Conservation (phyloP, 2,797 vertebrate species). For the Sternotherus odoratus region DNA sequence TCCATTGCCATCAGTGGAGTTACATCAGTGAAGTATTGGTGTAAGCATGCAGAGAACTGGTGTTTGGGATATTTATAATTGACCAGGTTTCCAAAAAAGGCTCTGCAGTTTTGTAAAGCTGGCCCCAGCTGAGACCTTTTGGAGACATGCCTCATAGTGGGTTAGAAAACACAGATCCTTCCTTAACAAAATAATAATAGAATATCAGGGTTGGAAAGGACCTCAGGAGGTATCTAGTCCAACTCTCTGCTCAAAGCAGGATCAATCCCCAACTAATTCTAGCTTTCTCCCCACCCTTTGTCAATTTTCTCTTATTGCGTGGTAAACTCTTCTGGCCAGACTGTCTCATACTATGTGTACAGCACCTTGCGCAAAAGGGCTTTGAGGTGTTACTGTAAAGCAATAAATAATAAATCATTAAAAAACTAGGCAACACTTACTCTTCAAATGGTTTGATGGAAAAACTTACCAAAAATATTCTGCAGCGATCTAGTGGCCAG, state of each 20-base stretch:
- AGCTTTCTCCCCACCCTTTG: not conserved
- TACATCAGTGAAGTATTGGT: no score
- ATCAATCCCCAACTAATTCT: no score
- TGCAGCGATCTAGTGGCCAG: no score
- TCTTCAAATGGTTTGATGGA: not conserved
- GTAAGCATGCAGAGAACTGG: accelerated
- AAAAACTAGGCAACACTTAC: not conserved
- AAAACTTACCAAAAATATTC: not conserved
- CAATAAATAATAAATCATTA: not conserved
- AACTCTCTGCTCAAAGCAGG: no score
- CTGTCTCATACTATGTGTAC: not conserved
- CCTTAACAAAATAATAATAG: no score
- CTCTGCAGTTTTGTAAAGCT: not conserved
- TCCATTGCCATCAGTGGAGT: no score
- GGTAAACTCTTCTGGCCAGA: not conserved
- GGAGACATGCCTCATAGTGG: accelerated
- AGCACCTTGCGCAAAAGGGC: not conserved
- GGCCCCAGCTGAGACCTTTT: not conserved
- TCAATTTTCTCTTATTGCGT: not conserved
- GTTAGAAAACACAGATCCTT: not conserved
- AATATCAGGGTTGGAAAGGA: no score
- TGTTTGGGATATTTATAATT: not conserved
- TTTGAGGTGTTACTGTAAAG: not conserved
- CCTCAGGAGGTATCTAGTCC: no score
- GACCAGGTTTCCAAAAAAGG: not conserved